These are phyloP conservation scores for Mylabris phalerata DNA, from an alignment of 1,140 invertebrate genomes.

Conservation along the genomic window DNA sequence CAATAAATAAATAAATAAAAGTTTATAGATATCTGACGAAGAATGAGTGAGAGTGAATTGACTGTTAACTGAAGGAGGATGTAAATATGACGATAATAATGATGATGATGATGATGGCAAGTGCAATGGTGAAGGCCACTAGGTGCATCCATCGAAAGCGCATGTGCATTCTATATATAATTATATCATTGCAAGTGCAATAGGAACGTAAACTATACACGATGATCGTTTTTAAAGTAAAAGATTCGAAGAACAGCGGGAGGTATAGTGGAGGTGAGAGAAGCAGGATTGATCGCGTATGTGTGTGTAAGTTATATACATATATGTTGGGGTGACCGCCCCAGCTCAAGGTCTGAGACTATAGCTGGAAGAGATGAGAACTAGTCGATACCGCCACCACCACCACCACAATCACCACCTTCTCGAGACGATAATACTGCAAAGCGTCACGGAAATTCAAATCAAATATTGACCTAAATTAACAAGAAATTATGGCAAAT, in stretches of 20 bases:
- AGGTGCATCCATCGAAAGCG: conserved; percentile 9
- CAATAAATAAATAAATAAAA: no score
- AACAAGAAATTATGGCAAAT: no score
- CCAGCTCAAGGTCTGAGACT: conserved; percentile 21
- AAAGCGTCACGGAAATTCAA: no score
- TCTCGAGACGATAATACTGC: no score
- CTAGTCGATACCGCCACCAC: no score
- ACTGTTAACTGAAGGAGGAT: no score
- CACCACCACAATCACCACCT: no score
- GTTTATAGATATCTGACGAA: no score
- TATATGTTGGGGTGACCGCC: conserved; percentile 21
- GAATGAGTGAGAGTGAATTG: no score
- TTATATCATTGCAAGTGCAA: conserved; percentile 26
- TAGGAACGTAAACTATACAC: not conserved
- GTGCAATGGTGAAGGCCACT: conserved; percentile 15
- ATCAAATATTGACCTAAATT: no score
- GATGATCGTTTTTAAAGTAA: not conserved
- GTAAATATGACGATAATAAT: no score
- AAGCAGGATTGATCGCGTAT: not conserved
- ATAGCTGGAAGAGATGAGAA: not conserved
- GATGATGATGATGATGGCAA: conserved; percentile 2
- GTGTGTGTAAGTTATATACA: no score
- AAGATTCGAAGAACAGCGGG: not conserved
- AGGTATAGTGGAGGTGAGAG: conserved; percentile 11
- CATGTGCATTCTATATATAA: conserved; percentile 20